These are phyloP conservation scores for Bubo scandiacus DNA, from an alignment of 2,113 vertebrate genomes.

Conservation along the genomic window DNA sequence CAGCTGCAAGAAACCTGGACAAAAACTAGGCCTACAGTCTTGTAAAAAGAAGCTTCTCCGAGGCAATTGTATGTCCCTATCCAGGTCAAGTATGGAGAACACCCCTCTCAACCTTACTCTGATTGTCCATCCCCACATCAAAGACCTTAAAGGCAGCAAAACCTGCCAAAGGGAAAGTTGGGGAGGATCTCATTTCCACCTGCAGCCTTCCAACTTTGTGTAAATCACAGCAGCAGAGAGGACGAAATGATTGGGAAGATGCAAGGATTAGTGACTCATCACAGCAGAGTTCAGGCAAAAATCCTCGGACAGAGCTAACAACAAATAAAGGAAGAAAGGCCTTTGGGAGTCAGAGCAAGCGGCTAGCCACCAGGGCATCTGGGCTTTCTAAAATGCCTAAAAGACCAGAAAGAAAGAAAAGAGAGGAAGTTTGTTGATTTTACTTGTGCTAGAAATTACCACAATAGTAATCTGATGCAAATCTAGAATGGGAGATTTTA, in stretches of 20 bases:
- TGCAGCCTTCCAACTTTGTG: neutral
- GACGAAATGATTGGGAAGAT: neutral
- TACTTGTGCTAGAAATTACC: neutral
- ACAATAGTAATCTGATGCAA: neutral
- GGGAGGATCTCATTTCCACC: neutral
- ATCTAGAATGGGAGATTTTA: neutral
- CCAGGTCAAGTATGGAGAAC: neutral
- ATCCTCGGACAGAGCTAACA: neutral
- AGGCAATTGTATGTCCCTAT: neutral
- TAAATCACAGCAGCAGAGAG: neutral
- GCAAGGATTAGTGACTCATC: neutral
- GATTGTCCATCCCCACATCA: neutral
- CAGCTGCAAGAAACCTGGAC: neutral
- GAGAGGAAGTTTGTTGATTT: neutral
- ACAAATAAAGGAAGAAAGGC: neutral
- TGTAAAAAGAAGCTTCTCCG: neutral
- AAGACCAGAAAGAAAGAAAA: neutral
- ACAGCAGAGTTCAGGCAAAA: neutral
- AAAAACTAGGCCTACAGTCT: neutral
- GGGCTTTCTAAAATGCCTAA: neutral
- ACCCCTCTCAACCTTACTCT: neutral
- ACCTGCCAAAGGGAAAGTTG: neutral
- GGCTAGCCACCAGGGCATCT: neutral
- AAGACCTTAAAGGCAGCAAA: neutral
- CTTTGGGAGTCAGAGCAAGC: neutral